These are phyloP conservation scores for Archivesica marissinica DNA, from an alignment of 1,140 invertebrate species.

Conservation along the genomic window DNA sequence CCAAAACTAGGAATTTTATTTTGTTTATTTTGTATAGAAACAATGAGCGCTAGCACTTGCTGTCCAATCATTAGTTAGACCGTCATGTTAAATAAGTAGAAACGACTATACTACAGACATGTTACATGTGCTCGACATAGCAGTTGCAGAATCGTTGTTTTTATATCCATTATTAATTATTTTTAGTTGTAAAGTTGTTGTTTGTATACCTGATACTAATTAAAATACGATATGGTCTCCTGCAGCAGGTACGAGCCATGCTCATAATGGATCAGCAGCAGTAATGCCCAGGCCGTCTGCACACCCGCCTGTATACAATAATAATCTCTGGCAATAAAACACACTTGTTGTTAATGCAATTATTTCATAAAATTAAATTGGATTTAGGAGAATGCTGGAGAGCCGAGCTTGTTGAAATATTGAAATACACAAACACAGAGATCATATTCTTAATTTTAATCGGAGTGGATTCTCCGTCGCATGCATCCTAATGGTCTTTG, in stretches of 20 bases:
- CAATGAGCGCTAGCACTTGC: too few species aligned
- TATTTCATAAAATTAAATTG: conserved; percentile 19
- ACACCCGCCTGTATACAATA: background rate
- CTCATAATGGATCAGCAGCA: background rate
- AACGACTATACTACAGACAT: too few species aligned
- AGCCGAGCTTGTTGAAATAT: conserved; percentile 8
- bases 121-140: too few species aligned
- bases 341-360: conserved; percentile 29
- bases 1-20: too few species aligned
- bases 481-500: conserved; percentile 11
- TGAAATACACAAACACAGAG: conserved; percentile 5
- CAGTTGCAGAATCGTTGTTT: too few species aligned
- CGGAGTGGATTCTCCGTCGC: background rate
- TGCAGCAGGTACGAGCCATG: background rate
- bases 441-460: conserved; percentile 13
- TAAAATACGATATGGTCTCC: background rate
- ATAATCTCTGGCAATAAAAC: background rate
- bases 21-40: too few species aligned
- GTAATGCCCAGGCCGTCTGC: background rate
- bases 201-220: conserved; percentile 4
- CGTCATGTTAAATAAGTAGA: too few species aligned
- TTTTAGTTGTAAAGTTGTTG: too few species aligned
- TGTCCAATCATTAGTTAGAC: too few species aligned
- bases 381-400: background rate
- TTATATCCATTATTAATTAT: too few species aligned